phyloP scores from a whole-genome alignment of 2,888 invertebrate species.

The Pteria penguin region DNA sequence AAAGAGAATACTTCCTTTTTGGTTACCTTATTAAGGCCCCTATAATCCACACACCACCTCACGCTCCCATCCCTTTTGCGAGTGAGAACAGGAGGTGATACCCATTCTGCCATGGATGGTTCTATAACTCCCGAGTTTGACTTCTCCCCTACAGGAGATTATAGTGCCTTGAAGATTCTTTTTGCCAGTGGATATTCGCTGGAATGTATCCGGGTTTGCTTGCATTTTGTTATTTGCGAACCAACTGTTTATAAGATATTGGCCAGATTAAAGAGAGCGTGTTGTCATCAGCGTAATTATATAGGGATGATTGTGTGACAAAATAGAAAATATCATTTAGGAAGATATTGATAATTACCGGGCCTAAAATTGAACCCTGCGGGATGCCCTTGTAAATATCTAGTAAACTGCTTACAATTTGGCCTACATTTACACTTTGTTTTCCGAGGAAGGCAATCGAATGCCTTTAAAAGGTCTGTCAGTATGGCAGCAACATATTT shows the following conservation, averaged over 20 bases:
- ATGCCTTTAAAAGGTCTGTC: not conserved
- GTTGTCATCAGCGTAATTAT: not conserved
- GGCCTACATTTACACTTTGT: not conserved
- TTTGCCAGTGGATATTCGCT: not conserved
- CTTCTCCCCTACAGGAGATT: too few relatives aligned
- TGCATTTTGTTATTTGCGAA: not conserved
- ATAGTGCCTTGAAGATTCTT: too few relatives aligned
- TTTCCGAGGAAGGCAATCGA: not conserved
- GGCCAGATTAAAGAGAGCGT: not conserved
- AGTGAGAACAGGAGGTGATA: slow-evolving; percentile 42
- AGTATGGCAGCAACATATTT: not conserved
- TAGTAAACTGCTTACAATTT: not conserved
- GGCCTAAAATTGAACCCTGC: not conserved
- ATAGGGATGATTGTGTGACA: not conserved
- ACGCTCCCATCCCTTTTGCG: slow-evolving; percentile 32
- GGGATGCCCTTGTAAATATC: not conserved
- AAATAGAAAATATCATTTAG: not conserved
- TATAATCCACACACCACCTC: slow-evolving; percentile 42
- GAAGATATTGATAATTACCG: not conserved
- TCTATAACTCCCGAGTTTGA: slow-evolving; percentile 44
- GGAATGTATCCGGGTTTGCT: not conserved
- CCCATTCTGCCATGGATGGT: slow-evolving; percentile 43
- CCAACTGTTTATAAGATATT: not conserved
- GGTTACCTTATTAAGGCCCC: slow-evolving; percentile 37
- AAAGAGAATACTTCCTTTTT: slow-evolving; percentile 42